A percentile compares a stretch with the other conserved stretches of the same genome.
phyloP scores from a whole-genome alignment of 2,113 vertebrate species.

The Lepus americanus region DNA sequence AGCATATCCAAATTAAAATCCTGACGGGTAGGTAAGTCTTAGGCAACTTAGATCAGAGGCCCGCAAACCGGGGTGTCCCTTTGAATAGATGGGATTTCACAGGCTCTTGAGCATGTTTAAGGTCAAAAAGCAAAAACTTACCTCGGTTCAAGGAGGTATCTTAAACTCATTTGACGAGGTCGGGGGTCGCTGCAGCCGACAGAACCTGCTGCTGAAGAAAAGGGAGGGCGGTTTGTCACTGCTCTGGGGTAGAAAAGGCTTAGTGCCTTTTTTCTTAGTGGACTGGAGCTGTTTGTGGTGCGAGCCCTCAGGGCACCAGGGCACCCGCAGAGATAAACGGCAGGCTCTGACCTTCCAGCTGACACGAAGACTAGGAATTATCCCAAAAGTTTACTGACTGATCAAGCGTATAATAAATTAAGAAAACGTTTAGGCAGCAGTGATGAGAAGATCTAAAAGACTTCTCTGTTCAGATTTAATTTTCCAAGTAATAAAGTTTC shows the following conservation, averaged over 20 bases:
- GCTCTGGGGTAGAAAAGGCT: slow-evolving; percentile 46
- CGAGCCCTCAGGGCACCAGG: neutral
- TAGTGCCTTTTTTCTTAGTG: neutral
- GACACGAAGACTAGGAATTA: slow-evolving; percentile 15
- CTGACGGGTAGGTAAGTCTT: neutral
- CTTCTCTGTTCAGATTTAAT: slow-evolving; percentile 76
- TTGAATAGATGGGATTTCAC: neutral
- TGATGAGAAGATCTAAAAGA: slow-evolving; percentile 75
- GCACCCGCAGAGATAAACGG: slow-evolving; percentile 64
- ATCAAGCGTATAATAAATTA: slow-evolving; percentile 74
- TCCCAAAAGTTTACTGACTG: slow-evolving; percentile 61
- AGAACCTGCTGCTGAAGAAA: slow-evolving; percentile 55
- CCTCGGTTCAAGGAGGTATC: slow-evolving; percentile 35
- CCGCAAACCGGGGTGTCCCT: neutral
- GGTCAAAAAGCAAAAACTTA: slow-evolving; percentile 1
- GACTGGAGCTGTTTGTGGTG: slow-evolving; percentile 61
- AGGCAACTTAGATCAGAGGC: neutral
- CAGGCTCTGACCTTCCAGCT: slow-evolving; percentile 39
- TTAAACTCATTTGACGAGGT: slow-evolving; percentile 67
- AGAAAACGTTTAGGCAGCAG: slow-evolving; percentile 68
- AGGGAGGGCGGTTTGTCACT: slow-evolving; percentile 24
- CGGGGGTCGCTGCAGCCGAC: slow-evolving; percentile 36
- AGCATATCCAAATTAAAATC: neutral
- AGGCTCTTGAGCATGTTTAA: neutral
- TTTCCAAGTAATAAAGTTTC: slow-evolving; percentile 79